Base-by-base conservation (phyloP, 2,113 vertebrate genomes). In the Cynocephalus volans region DNA sequence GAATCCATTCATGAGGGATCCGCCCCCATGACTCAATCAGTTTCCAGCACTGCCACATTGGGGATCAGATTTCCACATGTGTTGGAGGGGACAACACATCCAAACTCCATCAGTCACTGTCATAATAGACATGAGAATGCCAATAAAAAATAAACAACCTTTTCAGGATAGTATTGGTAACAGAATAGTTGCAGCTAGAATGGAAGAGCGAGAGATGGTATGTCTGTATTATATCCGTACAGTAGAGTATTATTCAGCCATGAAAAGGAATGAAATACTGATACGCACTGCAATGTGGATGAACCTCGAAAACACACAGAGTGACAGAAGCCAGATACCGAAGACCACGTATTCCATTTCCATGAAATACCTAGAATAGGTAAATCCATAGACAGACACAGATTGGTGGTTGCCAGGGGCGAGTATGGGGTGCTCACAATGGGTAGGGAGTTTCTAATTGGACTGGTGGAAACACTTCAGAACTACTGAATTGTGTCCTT, bases 191-290 rank as follows among this genome's bases (percentile, higher is more conserved):
- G 1, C 28, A 3, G 33, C 33, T 18, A 19, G 48, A 52, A 52
- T 19, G 48, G 48, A 9, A 19, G 67, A 70, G n/a, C 36, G 67
- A 18, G 31, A 14, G 64, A 17, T 15, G 64, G 64, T 2, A 14
- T 15, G 31, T 15, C 31, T 31, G 12, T 13, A n/a, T 5, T 6
- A 28, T 33, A 26, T 26, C 26, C 62, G 0, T 2, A 17, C 3
- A 6, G 3, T 41, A 45, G 48, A 26, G 19, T 18, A 24, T 5
- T 28, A 11, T 19, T n/a, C 23, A 4, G 6, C 23, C 9, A 1
- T 6, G 11, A 54, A 14, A 3, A 6, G 2, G 13, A 36, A 26
- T 6, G 12, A 6, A 10, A 33, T 5, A 5, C 21, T 33, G 82
- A 23, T 21, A 24, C 4, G 31, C 26, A 13, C 13, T 48, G 21